Conservation (phyloP, 2,797 vertebrate species). For the Vultur gryphus region DNA sequence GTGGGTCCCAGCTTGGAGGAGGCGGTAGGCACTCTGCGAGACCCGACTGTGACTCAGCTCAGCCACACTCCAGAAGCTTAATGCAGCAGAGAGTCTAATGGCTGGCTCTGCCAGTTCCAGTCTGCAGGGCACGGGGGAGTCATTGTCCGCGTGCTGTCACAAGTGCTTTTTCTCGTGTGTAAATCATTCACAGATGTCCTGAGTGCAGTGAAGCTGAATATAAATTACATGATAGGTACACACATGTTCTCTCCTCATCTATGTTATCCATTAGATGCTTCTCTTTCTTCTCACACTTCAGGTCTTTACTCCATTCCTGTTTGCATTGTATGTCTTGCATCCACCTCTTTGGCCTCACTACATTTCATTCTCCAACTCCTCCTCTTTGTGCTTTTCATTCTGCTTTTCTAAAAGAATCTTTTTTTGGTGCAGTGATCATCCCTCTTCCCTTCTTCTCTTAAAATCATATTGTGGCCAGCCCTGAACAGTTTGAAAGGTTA, state of each 20-base stretch:
- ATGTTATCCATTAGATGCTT: background rate
- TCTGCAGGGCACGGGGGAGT: background rate
- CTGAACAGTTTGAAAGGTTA: background rate
- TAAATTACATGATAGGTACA: background rate
- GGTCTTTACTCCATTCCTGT: background rate
- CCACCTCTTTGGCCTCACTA: background rate
- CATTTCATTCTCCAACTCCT: background rate
- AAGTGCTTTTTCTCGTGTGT: background rate
- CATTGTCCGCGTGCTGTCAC: accelerated
- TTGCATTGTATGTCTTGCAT: background rate
- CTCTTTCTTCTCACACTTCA: background rate
- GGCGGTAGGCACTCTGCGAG: background rate
- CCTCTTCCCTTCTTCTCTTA: background rate
- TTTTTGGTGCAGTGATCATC: background rate
- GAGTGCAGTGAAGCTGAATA: background rate
- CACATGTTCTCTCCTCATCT: background rate
- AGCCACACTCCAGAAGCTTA: background rate
- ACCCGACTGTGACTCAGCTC: background rate
- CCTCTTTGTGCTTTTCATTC: background rate
- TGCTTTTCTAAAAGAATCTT: background rate
- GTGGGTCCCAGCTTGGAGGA: background rate
- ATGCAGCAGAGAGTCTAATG: too few species aligned
- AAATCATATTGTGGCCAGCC: background rate
- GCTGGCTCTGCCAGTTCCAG: background rate
- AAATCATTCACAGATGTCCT: background rate